Conservation (phyloP, 2,888 invertebrate genomes). For the Laothoe populi region DNA sequence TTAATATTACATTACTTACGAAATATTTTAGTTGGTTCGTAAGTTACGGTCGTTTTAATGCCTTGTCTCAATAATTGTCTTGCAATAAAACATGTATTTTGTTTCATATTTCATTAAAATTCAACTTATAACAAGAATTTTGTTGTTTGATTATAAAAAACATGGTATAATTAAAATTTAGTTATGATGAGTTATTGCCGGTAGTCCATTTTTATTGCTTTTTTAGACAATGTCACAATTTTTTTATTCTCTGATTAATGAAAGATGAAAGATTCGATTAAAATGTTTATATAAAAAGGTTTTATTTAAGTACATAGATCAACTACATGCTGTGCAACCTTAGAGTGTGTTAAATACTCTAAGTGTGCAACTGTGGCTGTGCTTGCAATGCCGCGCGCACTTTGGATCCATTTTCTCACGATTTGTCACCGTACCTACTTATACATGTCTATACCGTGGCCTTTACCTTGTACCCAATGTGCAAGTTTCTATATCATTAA, state of each 20-base stretch:
- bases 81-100: constrained; percentile 54
- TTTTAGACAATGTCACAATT: neutral
- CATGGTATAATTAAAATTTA: constrained; percentile 33
- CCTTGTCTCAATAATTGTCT: constrained; percentile 49
- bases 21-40: constrained; percentile 37
- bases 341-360: neutral
- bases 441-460: too few relatives aligned
- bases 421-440: too few relatives aligned
- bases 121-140: constrained; percentile 48
- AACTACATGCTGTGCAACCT: neutral
- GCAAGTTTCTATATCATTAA: too few relatives aligned
- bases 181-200: neutral
- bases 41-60: constrained; percentile 40
- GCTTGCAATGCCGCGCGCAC: too few relatives aligned
- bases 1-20: constrained; percentile 34
- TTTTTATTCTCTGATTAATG: constrained; percentile 10
- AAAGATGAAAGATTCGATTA: too few relatives aligned
- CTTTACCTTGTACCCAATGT: too few relatives aligned
- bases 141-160: constrained; percentile 39
- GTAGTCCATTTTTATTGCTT: constrained; percentile 13
- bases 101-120: constrained; percentile 64
- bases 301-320: neutral
- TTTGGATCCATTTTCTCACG: too few relatives aligned
- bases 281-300: neutral
- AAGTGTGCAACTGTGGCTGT: too few relatives aligned